Percentiles rank a stretch among this genome's conserved stretches.
These are phyloP conservation scores for Trididemnum clinides DNA, from an alignment of 23 tunicate species.

Conservation along the genomic window DNA sequence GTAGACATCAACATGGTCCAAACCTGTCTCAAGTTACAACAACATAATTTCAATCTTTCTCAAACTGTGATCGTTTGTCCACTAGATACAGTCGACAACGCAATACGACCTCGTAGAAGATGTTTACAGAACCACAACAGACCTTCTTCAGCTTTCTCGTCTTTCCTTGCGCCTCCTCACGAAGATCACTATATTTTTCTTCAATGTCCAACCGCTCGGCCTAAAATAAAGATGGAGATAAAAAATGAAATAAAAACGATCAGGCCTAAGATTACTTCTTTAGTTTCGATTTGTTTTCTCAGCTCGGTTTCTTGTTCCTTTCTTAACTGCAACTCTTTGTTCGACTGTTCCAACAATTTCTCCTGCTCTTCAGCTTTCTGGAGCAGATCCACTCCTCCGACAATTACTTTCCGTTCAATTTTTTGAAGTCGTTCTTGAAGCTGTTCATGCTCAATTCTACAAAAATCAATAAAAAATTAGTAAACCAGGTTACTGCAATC, in stretches of 20 bases:
- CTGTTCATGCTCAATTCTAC: conserved; percentile 84
- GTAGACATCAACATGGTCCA: conserved; percentile 73
- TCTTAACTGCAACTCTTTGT: conserved; percentile 73
- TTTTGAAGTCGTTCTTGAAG: conserved; percentile 69
- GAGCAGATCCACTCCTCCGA: conserved; percentile 94
- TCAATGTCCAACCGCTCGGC: conserved; percentile 92
- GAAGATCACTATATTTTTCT: conserved; percentile 82
- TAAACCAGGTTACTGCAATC: no score
- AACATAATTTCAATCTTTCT: no score
- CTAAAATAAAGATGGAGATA: conserved; percentile 5
- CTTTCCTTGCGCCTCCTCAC: conserved; percentile 89
- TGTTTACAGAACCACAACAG: no score
- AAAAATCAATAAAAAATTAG: no score
- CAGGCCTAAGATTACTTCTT: conserved; percentile 47
- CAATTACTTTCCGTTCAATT: conserved; percentile 86
- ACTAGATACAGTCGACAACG: no score
- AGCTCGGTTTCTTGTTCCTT: conserved; percentile 75
- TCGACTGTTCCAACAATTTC: conserved; percentile 90
- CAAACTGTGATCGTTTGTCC: no score
- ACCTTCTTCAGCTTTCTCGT: conserved; percentile 87
- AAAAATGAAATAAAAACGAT: not conserved
- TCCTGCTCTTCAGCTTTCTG: conserved; percentile 97
- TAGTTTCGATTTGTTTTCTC: conserved; percentile 81
- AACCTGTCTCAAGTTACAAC: conserved; percentile 4
- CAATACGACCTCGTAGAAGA: no score